A percentile compares a stretch with the other conserved stretches of the same genome.
These are phyloP conservation scores for Philopotamus ludificatus DNA, from an alignment of 1,140 invertebrate genomes.

Conservation along the genomic window DNA sequence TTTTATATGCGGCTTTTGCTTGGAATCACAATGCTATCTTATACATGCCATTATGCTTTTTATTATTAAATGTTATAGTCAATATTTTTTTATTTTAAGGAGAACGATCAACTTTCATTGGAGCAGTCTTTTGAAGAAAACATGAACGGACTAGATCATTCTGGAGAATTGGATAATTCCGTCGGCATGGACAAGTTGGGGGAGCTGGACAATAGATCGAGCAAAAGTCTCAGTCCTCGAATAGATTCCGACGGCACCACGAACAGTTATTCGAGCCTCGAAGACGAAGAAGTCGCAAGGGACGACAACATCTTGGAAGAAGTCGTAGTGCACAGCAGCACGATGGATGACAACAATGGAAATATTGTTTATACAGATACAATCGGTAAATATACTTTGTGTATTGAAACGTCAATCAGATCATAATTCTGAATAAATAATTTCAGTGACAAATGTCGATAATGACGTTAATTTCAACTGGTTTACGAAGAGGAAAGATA, in stretches of 20 bases:
- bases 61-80: constrained; percentile 48
- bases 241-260: constrained; percentile 35
- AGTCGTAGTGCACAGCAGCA: constrained; percentile 40
- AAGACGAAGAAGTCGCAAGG: constrained; percentile 36
- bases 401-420: not conserved
- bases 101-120: constrained; percentile 45
- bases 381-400: constrained; percentile 18
- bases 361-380: constrained; percentile 30
- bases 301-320: constrained; percentile 35
- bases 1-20: not conserved
- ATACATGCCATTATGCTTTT: constrained; percentile 26
- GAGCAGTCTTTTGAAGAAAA: constrained; percentile 37
- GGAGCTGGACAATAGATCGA: constrained; percentile 29
- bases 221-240: constrained; percentile 19
- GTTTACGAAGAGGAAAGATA: constrained; percentile 36
- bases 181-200: constrained; percentile 37
- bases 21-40: not conserved
- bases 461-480: constrained; percentile 38
- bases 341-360: constrained; percentile 42
- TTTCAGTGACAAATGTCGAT: constrained; percentile 27
- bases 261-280: constrained; percentile 37
- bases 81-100: constrained; percentile 47
- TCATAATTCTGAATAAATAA: not conserved
- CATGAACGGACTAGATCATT: constrained; percentile 11
- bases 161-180: constrained; percentile 17